Conservation (phyloP, 2,888 invertebrate species). For the Acanthoscelides obtectus region DNA sequence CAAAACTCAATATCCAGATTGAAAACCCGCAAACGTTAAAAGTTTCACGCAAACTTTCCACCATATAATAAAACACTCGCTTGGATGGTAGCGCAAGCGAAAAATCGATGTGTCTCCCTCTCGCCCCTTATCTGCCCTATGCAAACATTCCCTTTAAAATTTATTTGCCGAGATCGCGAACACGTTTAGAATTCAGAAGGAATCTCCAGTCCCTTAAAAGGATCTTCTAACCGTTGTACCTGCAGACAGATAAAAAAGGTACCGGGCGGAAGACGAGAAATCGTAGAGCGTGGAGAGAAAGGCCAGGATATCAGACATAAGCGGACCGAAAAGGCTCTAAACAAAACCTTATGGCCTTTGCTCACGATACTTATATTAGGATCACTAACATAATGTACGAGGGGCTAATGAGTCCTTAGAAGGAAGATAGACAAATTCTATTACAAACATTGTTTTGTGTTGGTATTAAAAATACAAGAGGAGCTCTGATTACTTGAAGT, state of each 20-base stretch:
- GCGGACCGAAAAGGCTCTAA: background rate
- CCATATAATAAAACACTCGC: too few relatives aligned
- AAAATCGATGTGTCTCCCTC: background rate
- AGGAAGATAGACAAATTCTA: too few relatives aligned
- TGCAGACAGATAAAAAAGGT: background rate
- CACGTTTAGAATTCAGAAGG: background rate
- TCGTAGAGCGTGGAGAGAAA: background rate
- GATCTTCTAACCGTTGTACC: background rate
- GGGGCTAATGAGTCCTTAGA: too few relatives aligned
- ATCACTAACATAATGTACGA: too few relatives aligned
- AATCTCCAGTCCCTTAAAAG: background rate
- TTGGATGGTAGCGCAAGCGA: too few relatives aligned
- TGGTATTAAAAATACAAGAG: too few relatives aligned
- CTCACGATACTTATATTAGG: too few relatives aligned
- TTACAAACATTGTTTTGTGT: too few relatives aligned
- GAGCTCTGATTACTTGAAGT: too few relatives aligned
- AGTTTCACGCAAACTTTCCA: too few relatives aligned
- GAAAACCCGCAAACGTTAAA: too few relatives aligned
- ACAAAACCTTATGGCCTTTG: background rate
- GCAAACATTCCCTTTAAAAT: background rate
- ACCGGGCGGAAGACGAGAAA: background rate
- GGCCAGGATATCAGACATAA: background rate
- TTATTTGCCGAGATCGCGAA: background rate
- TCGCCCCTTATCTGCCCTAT: background rate
- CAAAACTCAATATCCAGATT: too few relatives aligned